Evolutionary conservation across 1,140 invertebrate species (phyloP).

Genomic region (Drosophila kohkoa): DNA sequence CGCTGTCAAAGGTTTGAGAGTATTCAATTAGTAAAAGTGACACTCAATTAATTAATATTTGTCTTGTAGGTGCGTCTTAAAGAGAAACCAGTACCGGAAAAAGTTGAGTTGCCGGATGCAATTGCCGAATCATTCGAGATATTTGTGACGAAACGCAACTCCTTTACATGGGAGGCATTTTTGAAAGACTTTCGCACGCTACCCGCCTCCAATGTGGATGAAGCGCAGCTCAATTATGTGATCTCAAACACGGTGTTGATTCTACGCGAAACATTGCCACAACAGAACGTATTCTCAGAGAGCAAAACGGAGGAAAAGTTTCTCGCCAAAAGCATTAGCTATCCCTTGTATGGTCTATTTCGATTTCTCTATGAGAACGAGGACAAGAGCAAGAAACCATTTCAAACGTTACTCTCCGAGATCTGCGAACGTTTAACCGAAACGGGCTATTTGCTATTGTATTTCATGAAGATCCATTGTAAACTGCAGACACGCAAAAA

Average conservation of each 20-base stretch:
- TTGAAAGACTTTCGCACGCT: constrained; percentile 79
- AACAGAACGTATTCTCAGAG: constrained; percentile 80
- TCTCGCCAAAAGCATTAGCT: constrained; percentile 89
- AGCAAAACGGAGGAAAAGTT: constrained; percentile 87
- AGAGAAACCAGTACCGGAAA: constrained; percentile 85
- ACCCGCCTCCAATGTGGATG: constrained; percentile 72
- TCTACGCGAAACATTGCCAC: constrained; percentile 79
- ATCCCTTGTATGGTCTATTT: constrained; percentile 93
- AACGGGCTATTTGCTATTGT: constrained; percentile 94
- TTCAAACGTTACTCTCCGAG: constrained; percentile 91
- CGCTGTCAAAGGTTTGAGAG: constrained; percentile 88
- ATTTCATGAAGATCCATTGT: constrained; percentile 93
- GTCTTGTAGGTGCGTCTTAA: constrained; percentile 76
- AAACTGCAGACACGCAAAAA: constrained; percentile 84
- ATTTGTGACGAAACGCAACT: constrained; percentile 77
- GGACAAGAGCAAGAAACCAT: constrained; percentile 90
- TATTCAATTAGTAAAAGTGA: background rate
- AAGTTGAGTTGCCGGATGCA: constrained; percentile 75
- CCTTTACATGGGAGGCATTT: constrained; percentile 79
- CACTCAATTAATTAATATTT: background rate
- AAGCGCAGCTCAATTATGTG: constrained; percentile 81
- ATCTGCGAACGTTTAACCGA: constrained; percentile 87
- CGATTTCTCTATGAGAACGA: constrained; percentile 90
- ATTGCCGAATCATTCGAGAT: constrained; percentile 81
- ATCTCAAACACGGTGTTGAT: constrained; percentile 78